These are phyloP conservation scores for Heliconius cydno DNA, from an alignment of 2,888 invertebrate species.

Conservation along the genomic window DNA sequence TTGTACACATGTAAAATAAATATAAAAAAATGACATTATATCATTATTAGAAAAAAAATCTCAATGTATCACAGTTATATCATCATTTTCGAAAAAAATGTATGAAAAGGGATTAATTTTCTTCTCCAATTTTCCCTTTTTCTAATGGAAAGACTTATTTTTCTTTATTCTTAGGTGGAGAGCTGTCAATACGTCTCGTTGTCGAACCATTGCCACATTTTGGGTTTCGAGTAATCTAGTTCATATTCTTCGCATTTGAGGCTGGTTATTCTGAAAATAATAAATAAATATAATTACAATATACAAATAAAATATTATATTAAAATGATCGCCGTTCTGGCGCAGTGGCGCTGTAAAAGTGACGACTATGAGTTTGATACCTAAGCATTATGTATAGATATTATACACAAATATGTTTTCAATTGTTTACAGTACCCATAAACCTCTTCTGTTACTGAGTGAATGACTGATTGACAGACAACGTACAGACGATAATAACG, in stretches of 20 bases:
- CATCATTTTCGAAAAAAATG: not conserved
- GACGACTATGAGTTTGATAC: no score
- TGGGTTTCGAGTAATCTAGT: constrained; percentile 73
- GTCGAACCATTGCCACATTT: constrained; percentile 86
- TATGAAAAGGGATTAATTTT: not conserved
- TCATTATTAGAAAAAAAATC: constrained; percentile 15
- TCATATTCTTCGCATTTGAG: constrained; percentile 83
- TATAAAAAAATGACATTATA: not conserved
- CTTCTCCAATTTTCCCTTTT: not conserved
- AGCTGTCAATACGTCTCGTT: constrained; percentile 75
- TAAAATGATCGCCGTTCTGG: no score
- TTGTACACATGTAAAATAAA: not conserved
- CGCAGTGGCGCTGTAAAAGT: no score
- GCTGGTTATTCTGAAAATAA: constrained; percentile 70
- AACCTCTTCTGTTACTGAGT: no score
- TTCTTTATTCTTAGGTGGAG: not conserved
- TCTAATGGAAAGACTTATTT: not conserved
- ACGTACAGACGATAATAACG: no score
- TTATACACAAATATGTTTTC: no score
- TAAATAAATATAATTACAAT: no score
- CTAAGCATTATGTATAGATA: no score
- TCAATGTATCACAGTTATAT: constrained; percentile 17
- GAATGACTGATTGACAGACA: no score
- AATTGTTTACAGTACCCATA: no score
- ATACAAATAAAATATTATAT: no score